Evolutionary conservation across 2,888 invertebrate species (phyloP), one percentile per base, ranked within the genome.

Genomic region (Eugnorisma glareosa): DNA sequence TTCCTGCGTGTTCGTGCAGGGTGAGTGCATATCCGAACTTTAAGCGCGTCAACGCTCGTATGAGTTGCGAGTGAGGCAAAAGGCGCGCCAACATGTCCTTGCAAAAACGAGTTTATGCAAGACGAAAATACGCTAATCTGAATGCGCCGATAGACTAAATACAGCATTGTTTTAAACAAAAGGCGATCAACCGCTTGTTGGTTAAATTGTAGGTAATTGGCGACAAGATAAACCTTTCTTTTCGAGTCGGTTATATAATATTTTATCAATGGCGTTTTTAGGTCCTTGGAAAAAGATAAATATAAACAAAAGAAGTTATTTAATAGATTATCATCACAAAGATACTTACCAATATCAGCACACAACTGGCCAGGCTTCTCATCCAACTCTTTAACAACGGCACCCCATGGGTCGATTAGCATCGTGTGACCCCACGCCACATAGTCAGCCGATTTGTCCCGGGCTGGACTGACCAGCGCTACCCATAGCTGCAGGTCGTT

Each of bases 401-500:
- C 97, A 0, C 98, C 98, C 98, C 99, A 99, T 0, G 99, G 99
- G 96, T 98, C 97, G 0, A 98, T 97, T 18, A 99, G 95, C 91
- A 98, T 97, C 21, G 98, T 98, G 94, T 99, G 99, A 0, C 99
- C 99, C 97, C 98, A 99, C 21, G 99, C 98, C 61, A 98, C 97
- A 93, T 99, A 99, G 0, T 97, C 97, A 4, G 98, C 97, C 11
- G 93, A 94, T 6, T 93, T 91, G 92, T 98, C 98, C 82, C 99
- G 96, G 2, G 99, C 99, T 0, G 99, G 99, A 68, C 99, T 98
- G 70, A 98, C 97, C 2, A 98, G 97, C 37, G 98, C 98, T 59
- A 99, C 98, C 96, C 98, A 99, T 67, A 99, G 95, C 96, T 99
- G 99, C 93, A 98, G 98, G 95, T 99, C 99, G 51, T 98, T 97